phyloP scores from a whole-genome alignment of 2,888 invertebrate genomes.

The Mythimna impura region DNA sequence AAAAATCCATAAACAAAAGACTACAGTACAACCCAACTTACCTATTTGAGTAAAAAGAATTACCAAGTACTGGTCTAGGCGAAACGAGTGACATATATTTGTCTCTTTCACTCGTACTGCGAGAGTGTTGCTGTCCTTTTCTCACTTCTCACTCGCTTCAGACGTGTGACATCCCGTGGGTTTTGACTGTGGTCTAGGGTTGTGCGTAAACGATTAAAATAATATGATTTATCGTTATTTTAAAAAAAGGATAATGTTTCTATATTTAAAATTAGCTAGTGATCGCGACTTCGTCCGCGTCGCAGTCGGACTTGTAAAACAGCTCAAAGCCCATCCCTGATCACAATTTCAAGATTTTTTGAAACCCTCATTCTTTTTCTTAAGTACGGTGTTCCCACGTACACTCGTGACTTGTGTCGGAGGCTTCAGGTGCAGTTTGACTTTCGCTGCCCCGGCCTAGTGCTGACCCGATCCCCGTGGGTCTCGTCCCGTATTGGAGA shows the following conservation, averaged over 20 bases:
- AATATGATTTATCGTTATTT: slow-evolving; percentile 19
- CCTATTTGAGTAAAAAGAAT: slow-evolving; percentile 78
- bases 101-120: slow-evolving; percentile 72
- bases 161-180: slow-evolving; percentile 89
- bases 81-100: slow-evolving; percentile 60
- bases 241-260: slow-evolving; percentile 13
- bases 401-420: no score
- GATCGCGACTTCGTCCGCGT: no score
- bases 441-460: no score
- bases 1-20: slow-evolving; percentile 72
- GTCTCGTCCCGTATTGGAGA: no score
- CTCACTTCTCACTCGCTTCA: slow-evolving; percentile 87
- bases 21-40: slow-evolving; percentile 69
- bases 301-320: no score
- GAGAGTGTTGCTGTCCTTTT: slow-evolving; percentile 71
- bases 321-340: no score
- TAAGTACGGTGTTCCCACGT: no score
- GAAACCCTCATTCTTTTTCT: no score
- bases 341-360: no score
- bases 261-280: background rate
- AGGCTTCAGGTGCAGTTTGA: no score
- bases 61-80: slow-evolving; percentile 67
- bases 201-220: slow-evolving; percentile 60
- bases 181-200: slow-evolving; percentile 81
- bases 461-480: no score